Conservation (phyloP, 1,140 invertebrate genomes). For the Lineus longissimus region DNA sequence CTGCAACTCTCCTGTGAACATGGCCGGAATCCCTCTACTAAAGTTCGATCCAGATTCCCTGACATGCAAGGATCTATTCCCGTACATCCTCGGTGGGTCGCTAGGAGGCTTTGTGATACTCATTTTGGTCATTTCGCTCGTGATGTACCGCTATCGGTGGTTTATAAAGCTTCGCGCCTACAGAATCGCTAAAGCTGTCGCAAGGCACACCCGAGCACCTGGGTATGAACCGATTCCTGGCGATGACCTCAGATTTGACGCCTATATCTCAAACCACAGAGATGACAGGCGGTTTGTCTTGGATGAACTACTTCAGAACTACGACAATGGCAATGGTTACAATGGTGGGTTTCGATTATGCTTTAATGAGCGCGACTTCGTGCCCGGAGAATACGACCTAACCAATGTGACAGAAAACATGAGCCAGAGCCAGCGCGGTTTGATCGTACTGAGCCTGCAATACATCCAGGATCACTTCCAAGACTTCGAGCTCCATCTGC, state of each 20-base stretch:
- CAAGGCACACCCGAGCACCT: not conserved
- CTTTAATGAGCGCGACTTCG: no score
- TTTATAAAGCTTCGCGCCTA: not conserved
- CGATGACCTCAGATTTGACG: not conserved
- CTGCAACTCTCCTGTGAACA: not conserved
- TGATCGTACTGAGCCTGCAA: no score
- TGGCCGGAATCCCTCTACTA: not conserved
- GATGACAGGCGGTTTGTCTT: no score
- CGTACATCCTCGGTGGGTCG: not conserved
- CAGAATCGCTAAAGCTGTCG: not conserved
- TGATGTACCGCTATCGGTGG: slow-evolving; percentile 1
- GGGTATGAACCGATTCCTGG: not conserved
- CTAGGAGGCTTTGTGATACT: not conserved
- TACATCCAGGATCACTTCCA: no score
- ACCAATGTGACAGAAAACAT: no score
- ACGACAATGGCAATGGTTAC: no score
- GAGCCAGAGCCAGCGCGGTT: no score
- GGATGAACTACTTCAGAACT: no score
- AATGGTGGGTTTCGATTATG: no score
- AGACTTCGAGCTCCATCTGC: no score
- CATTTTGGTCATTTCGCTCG: not conserved
- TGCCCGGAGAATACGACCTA: no score
- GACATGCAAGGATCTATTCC: not conserved
- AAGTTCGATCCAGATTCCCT: not conserved
- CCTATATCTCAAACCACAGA: not conserved